Evolutionary conservation across 30 jellyfish, hydroid and myxozoan genomes (phyloP), one percentile per base, ranked within the genome.

Genomic region (Pelagia noctiluca): DNA sequence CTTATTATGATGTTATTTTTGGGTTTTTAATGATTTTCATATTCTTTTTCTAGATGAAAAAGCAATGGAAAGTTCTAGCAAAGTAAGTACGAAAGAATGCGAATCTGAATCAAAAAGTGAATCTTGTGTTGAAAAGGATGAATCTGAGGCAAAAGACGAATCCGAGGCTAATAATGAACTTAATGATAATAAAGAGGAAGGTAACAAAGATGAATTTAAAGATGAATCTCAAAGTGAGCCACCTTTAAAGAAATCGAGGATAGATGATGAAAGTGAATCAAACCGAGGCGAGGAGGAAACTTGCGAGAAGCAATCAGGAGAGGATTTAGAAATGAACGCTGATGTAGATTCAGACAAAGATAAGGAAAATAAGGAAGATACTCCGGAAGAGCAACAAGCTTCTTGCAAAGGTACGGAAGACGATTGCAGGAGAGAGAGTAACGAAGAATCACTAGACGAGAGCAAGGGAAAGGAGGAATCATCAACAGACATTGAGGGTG

Each of bases 1-100:
- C 29, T 7, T 68, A 18, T 68, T 11, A 18, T 53, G 32, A 49
- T 74, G 73, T 53, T n/a, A n/a, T n/a, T n/a, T n/a, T n/a, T n/a
- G n/a, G n/a, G n/a, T n/a, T n/a, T n/a, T n/a, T n/a, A n/a, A n/a
- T n/a, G n/a, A n/a, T n/a, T n/a, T n/a, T n/a, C n/a, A n/a, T n/a
- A n/a, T n/a, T n/a, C 21, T 52, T 52, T 5, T 19, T 19, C 7
- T 19, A 52, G 68, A 19, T 52, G 68, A 52, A 19, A 52, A 52
- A 30, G 26, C 68, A 10, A 30, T 10, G 68, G 26, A 52, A 52
- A 52, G 21, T 3, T 19, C 68, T 25, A 52, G 2, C 35, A 80
- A 26, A 12, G 23, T 28, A 37, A 71, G 34, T 5, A n/a, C 73
- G n/a, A 31, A 38, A 66, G 29, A 69, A 35, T 50, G 21, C 24